Percentiles rank a stretch among this genome's conserved stretches.
Evolutionary conservation across 2,113 vertebrate genomes (phyloP).

Genomic region (Sinocyclocheilus maitianheensis): DNA sequence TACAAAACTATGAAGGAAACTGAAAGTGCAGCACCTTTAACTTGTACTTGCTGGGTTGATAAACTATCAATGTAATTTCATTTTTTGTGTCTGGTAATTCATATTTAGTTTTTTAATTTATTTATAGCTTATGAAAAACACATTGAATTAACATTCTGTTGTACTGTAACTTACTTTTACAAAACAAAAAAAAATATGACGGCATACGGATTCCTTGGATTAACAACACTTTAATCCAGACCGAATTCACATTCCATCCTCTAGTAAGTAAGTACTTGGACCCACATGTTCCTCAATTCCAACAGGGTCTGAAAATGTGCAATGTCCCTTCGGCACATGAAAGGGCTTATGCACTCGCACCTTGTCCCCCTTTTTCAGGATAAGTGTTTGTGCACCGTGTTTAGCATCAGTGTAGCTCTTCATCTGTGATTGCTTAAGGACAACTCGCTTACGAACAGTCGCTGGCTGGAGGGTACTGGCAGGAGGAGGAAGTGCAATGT

Average conservation of each 20-base stretch:
- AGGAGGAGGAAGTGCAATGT: neutral
- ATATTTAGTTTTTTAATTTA: too few relatives aligned
- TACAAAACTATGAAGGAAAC: too few relatives aligned
- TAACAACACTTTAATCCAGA: neutral
- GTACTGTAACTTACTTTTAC: neutral
- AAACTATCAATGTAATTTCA: too few relatives aligned
- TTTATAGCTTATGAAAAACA: too few relatives aligned
- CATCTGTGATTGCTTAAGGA: neutral
- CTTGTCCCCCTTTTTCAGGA: neutral
- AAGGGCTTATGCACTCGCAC: neutral
- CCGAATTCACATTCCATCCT: neutral
- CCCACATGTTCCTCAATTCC: neutral
- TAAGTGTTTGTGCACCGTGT: neutral
- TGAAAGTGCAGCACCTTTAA: too few relatives aligned
- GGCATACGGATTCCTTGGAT: neutral
- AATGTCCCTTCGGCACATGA: slow-evolving; percentile 14
- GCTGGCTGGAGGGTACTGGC: neutral
- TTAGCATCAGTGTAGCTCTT: neutral
- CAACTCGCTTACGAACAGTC: neutral
- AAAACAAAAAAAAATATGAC: neutral
- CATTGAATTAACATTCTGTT: neutral
- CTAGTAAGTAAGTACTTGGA: neutral
- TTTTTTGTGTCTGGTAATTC: too few relatives aligned
- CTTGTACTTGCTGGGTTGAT: too few relatives aligned
- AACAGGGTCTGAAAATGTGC: neutral